Percentiles rank a stretch among this genome's conserved stretches.
Conservation (phyloP, 2,888 invertebrate genomes). For the Polydrusus tereticollis region DNA sequence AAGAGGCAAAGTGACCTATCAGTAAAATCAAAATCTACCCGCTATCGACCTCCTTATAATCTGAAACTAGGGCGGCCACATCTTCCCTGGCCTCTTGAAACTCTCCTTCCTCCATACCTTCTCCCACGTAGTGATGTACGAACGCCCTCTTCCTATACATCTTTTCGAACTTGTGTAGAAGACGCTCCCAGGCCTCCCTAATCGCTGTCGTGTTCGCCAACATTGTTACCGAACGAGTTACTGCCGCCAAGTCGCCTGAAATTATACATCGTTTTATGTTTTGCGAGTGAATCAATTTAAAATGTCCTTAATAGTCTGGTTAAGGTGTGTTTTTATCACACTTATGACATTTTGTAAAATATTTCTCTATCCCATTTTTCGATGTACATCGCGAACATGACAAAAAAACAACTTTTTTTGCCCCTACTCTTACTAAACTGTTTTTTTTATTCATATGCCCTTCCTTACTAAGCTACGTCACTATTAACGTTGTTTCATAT, state of each 20-base stretch:
- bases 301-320: no score
- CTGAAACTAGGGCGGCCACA: slow-evolving; percentile 74
- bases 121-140: slow-evolving; percentile 87
- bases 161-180: slow-evolving; percentile 83
- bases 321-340: no score
- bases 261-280: neutral
- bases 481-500: no score
- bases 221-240: slow-evolving; percentile 85
- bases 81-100: slow-evolving; percentile 75
- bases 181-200: slow-evolving; percentile 82
- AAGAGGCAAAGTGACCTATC: no score
- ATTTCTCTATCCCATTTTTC: no score
- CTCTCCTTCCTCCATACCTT: slow-evolving; percentile 79
- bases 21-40: slow-evolving; percentile 32
- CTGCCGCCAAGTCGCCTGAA: slow-evolving; percentile 76
- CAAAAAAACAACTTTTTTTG: no score
- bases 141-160: slow-evolving; percentile 89
- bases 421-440: no score
- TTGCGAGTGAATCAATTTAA: no score
- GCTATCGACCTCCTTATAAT: slow-evolving; percentile 77
- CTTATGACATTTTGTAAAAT: no score
- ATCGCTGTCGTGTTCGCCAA: slow-evolving; percentile 87
- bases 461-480: no score
- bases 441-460: no score
- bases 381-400: no score